Evolutionary conservation across 2,888 invertebrate species (phyloP).

Genomic region (Mellilla xanthometata): DNA sequence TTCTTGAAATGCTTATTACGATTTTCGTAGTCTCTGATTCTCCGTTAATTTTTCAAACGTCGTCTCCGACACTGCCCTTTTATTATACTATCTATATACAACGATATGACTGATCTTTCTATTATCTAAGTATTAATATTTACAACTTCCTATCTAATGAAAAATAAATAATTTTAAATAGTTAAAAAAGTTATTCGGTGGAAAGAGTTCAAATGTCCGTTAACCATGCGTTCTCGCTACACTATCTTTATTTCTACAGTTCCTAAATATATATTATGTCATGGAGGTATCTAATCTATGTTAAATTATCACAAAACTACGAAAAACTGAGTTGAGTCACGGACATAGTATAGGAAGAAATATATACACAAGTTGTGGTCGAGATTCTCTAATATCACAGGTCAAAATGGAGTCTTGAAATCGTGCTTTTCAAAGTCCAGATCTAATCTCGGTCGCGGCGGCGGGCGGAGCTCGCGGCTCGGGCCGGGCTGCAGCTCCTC

Average conservation of each 20-base stretch:
- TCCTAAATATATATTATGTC: too few relatives aligned
- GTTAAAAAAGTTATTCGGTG: slow-evolving; percentile 59
- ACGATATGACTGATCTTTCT: slow-evolving; percentile 32
- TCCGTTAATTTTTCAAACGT: neutral
- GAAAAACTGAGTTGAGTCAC: too few relatives aligned
- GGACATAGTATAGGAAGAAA: too few relatives aligned
- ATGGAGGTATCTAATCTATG: too few relatives aligned
- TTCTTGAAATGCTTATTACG: neutral
- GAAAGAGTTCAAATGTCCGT: slow-evolving; percentile 32
- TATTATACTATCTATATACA: slow-evolving; percentile 68
- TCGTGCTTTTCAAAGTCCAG: slow-evolving; percentile 54
- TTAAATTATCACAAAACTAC: too few relatives aligned
- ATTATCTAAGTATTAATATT: slow-evolving; percentile 42
- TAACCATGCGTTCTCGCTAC: too few relatives aligned
- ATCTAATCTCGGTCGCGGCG: slow-evolving; percentile 33
- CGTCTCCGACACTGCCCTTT: slow-evolving; percentile 24
- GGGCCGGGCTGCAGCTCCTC: slow-evolving; percentile 43
- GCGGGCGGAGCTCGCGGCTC: slow-evolving; percentile 37
- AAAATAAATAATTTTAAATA: slow-evolving; percentile 69
- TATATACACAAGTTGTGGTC: slow-evolving; percentile 38
- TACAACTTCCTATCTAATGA: slow-evolving; percentile 51
- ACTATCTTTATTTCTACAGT: too few relatives aligned
- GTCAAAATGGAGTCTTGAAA: slow-evolving; percentile 74
- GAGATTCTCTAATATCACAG: slow-evolving; percentile 69
- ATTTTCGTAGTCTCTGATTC: neutral